Conservation (phyloP, 2,888 invertebrate species). For the Drosophila neutralis region DNA sequence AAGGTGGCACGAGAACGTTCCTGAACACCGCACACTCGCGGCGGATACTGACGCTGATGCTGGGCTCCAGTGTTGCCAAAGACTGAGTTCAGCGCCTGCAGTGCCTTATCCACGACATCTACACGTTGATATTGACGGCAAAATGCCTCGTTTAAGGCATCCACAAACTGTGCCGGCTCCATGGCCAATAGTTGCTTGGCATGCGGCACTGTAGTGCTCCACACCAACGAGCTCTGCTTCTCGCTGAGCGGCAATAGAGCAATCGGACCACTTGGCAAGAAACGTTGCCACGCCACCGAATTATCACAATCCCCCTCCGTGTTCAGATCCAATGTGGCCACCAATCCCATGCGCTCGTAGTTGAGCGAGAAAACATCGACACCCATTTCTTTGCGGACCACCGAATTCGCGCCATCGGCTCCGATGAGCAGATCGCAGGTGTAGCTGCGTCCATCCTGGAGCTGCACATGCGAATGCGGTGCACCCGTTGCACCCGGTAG, state of each 20-base stretch:
- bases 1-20: constrained; percentile 90
- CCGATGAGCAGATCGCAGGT: constrained; percentile 92
- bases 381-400: constrained; percentile 92
- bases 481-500: constrained; percentile 85
- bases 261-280: constrained; percentile 95
- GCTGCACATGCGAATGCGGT: constrained; percentile 85
- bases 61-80: constrained; percentile 77
- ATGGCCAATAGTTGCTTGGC: constrained; percentile 90
- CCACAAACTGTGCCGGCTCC: constrained; percentile 92
- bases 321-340: constrained; percentile 93
- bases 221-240: constrained; percentile 94
- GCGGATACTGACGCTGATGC: constrained; percentile 83
- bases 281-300: constrained; percentile 97
- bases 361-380: constrained; percentile 92
- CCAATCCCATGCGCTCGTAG: constrained; percentile 96
- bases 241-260: constrained; percentile 94
- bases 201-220: constrained; percentile 92
- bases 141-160: constrained; percentile 94
- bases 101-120: constrained; percentile 81
- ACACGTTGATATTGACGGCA: constrained; percentile 81
- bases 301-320: constrained; percentile 90
- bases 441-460: constrained; percentile 88
- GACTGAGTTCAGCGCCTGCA: constrained; percentile 86
- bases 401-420: constrained; percentile 96
- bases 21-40: constrained; percentile 76